Conservation (phyloP, 2,797 vertebrate genomes). For the Schizothorax lantsangensis region DNA sequence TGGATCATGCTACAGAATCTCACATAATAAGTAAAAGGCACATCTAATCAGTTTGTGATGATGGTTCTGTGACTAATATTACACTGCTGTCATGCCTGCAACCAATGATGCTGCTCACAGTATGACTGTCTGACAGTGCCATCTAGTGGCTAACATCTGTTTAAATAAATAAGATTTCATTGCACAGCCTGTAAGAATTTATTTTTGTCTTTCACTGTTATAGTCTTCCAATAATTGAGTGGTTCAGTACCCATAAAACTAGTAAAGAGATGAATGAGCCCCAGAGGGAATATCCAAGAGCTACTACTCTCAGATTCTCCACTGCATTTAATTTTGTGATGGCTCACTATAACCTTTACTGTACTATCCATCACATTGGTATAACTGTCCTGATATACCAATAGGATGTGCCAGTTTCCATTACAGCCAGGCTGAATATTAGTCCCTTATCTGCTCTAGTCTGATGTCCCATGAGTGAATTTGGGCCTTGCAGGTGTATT, state of each 20-base stretch:
- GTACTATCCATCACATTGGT: slow-evolving; percentile 31
- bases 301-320: slow-evolving; percentile 23
- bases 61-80: background rate
- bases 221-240: slow-evolving; percentile 47
- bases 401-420: background rate
- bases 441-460: slow-evolving; percentile 4
- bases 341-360: slow-evolving; percentile 39
- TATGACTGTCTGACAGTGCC: slow-evolving; percentile 31
- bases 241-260: slow-evolving; percentile 34
- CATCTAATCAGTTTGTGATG: background rate
- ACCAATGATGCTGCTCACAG: background rate
- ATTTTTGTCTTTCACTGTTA: slow-evolving; percentile 42
- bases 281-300: slow-evolving; percentile 28
- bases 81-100: background rate
- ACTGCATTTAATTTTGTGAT: slow-evolving; percentile 42
- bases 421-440: slow-evolving; percentile 2
- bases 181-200: slow-evolving; percentile 16
- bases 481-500: background rate
- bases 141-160: slow-evolving; percentile 20
- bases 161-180: slow-evolving; percentile 26
- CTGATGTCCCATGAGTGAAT: background rate
- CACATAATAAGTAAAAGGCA: background rate
- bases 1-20: background rate
- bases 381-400: slow-evolving; percentile 19
- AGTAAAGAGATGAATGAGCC: slow-evolving; percentile 20